These are phyloP conservation scores for Pungitius pungitius DNA, from an alignment of 2,113 vertebrate species.

Conservation along the genomic window DNA sequence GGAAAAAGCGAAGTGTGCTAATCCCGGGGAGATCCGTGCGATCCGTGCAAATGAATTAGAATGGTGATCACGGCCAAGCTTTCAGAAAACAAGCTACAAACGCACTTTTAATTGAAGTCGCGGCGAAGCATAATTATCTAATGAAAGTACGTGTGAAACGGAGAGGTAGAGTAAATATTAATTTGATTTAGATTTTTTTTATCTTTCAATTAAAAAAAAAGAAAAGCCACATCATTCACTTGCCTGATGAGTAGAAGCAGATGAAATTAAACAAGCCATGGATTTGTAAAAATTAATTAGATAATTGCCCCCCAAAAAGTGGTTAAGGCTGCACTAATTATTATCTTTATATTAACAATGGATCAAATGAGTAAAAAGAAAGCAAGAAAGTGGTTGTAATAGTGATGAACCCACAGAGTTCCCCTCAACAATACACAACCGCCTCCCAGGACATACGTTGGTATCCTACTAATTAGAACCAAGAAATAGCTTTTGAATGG, in stretches of 20 bases:
- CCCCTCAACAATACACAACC: neutral
- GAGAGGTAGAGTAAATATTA: constrained; percentile 32
- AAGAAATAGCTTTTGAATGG: neutral
- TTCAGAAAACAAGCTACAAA: constrained; percentile 48
- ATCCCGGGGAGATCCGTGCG: constrained; percentile 77
- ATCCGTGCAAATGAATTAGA: constrained; percentile 68
- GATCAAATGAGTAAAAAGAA: neutral
- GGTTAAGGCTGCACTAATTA: constrained; percentile 25
- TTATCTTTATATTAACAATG: constrained; percentile 1
- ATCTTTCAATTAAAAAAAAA: constrained; percentile 23
- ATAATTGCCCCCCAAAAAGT: constrained; percentile 3
- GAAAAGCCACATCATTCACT: neutral
- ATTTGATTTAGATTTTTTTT: constrained; percentile 17
- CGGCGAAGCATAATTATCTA: constrained; percentile 62
- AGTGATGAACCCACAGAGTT: constrained; percentile 1
- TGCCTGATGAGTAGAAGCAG: constrained; percentile 12
- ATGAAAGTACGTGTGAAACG: constrained; percentile 49
- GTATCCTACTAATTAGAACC: neutral
- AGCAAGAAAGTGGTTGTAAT: neutral
- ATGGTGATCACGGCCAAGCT: constrained; percentile 54
- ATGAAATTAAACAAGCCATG: constrained; percentile 22
- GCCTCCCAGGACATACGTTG: neutral
- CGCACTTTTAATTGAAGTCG: constrained; percentile 57
- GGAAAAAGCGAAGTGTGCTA: constrained; percentile 68
- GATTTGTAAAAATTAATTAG: constrained; percentile 20